Base-by-base conservation (phyloP, 1,140 invertebrate species). In the Brachionus rotundiformis region DNA sequence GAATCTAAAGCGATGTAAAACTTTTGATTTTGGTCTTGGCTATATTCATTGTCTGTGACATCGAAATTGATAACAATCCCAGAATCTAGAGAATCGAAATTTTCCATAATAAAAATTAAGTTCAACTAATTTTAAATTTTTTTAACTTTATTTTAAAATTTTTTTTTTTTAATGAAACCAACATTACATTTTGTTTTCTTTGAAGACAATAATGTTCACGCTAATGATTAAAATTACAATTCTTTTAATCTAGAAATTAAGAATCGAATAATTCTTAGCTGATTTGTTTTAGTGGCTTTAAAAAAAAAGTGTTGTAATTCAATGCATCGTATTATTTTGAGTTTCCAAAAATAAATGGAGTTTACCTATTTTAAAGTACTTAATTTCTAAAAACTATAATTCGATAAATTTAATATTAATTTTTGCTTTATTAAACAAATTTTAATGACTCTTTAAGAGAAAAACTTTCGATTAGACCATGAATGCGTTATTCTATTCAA, bases 401-500 rank as follows among this genome's bases (percentile, higher is more conserved):
- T 49, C 44, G 16, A 49, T 49, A 49, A n/a, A 49, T 49, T 49
- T 49, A 49, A 49, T 11, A 49, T 49, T 49, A 49, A 49, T 49
- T 49, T 49, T 49, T 49, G n/a, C 44, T 49, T 49, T 11, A 49
- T 49, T 49, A 49, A 49, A 49, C 44, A 49, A 49, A 49, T 49
- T 49, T 47, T 49, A n/a, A 49, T 49, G 44, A 49, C 13, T 49
- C 16, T 49, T 49, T 49, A 49, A 49, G 16, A 49, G 44, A 49
- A n/a, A 49, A 49, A 49, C 13, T 49, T 49, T 19, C 13, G 16
- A 49, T 19, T 49, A 49, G 44, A 49, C 16, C 44, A 49, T 49
- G 44, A 49, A 49, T 49, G 44, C 44, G 44, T 49, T 49, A 49
- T n/a, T 49, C 44, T 49, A 49, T 49, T 49, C 44, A 49, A 49